phyloP scores from a whole-genome alignment of 2,888 invertebrate species.

The Philonicus albiceps region DNA sequence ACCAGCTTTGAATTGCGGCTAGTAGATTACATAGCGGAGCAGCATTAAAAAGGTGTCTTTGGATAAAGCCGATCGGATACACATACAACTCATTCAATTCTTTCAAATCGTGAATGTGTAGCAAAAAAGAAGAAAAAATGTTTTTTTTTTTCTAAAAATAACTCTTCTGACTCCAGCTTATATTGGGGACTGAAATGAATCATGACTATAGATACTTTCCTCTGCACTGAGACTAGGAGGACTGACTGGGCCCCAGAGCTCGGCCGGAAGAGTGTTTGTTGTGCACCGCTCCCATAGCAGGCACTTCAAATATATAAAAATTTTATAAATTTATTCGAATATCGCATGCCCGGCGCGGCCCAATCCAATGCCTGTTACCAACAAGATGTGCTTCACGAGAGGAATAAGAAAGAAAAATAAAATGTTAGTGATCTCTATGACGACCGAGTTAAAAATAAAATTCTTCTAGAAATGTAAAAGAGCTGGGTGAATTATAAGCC shows the following conservation, averaged over 20 bases:
- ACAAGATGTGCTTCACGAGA: not conserved
- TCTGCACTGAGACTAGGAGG: not conserved
- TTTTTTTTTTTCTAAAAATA: conserved; percentile 22
- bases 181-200: conserved; percentile 32
- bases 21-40: not conserved
- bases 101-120: conserved; percentile 1
- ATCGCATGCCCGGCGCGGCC: not conserved
- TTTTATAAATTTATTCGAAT: not conserved
- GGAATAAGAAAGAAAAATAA: not conserved
- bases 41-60: not conserved
- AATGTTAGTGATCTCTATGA: conserved; percentile 48
- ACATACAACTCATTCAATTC: not conserved
- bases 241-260: not conserved
- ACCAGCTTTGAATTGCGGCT: not conserved
- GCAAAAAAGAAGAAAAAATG: not conserved
- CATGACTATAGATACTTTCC: conserved; percentile 7
- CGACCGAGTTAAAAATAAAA: conserved; percentile 60
- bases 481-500: not conserved
- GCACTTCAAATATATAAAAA: not conserved
- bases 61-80: not conserved
- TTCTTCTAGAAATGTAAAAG: conserved; percentile 48
- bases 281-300: not conserved
- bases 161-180: conserved; percentile 13
- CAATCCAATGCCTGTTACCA: not conserved
- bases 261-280: conserved; percentile 4